Evolutionary conservation across 2,113 vertebrate genomes (phyloP).

Genomic region (Gyps fulvus): DNA sequence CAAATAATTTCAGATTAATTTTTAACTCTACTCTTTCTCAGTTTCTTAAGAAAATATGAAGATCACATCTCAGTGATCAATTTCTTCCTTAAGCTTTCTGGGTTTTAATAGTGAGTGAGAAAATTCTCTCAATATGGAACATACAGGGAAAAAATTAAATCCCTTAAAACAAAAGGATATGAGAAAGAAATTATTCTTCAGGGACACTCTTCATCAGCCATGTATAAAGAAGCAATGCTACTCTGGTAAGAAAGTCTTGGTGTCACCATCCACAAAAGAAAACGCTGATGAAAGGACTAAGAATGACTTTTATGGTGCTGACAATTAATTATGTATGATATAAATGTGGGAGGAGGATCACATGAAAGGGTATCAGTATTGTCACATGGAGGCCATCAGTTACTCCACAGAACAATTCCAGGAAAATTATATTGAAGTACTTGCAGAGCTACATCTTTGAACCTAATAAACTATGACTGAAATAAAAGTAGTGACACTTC

Average conservation of each 20-base stretch:
- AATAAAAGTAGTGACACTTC: neutral
- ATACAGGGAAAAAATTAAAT: neutral
- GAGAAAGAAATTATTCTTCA: neutral
- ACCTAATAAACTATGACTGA: neutral
- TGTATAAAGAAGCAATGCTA: neutral
- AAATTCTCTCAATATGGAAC: neutral
- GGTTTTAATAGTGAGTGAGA: neutral
- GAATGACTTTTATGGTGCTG: neutral
- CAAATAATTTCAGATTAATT: neutral
- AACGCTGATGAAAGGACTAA: neutral
- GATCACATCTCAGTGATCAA: neutral
- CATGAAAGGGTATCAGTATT: neutral
- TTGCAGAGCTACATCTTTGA: neutral
- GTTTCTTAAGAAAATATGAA: neutral
- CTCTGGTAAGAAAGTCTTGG: neutral
- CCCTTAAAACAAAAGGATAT: neutral
- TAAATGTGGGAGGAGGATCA: neutral
- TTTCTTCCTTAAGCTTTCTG: neutral
- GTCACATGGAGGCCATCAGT: neutral
- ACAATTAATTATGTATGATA: constrained; percentile 17
- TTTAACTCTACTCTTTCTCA: neutral
- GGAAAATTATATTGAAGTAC: neutral
- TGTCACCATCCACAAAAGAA: neutral
- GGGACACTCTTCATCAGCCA: neutral
- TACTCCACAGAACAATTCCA: neutral